phyloP scores from a whole-genome alignment of 2,797 vertebrate species.

The Novumbra hubbsi region DNA sequence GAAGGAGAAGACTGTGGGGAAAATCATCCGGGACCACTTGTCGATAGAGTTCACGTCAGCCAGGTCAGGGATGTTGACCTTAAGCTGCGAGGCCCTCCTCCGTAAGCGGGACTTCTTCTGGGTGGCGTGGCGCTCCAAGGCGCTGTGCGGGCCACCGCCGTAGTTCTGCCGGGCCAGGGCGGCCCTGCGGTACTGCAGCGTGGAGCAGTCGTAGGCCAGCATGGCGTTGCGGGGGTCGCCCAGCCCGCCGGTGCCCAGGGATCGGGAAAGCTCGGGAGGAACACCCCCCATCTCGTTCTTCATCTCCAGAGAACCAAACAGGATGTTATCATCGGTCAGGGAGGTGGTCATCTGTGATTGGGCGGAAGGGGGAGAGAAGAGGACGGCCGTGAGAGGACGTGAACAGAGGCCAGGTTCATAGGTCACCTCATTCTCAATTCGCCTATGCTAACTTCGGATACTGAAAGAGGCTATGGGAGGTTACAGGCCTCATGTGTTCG shows the following conservation, averaged over 20 bases:
- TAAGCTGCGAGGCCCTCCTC: slow-evolving; percentile 94
- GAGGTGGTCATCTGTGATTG: slow-evolving; percentile 85
- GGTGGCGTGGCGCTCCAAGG: slow-evolving; percentile 91
- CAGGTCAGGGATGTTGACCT: slow-evolving; percentile 98
- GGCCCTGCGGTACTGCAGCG: slow-evolving; percentile 92
- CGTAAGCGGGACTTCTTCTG: slow-evolving; percentile 97
- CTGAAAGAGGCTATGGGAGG: neutral
- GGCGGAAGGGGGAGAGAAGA: slow-evolving; percentile 50
- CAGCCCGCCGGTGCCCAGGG: slow-evolving; percentile 70
- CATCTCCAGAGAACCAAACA: slow-evolving; percentile 94
- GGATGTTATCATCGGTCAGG: slow-evolving; percentile 86
- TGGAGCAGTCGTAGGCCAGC: slow-evolving; percentile 93
- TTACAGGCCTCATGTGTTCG: neutral
- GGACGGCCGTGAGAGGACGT: slow-evolving; percentile 59
- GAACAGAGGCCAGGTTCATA: slow-evolving; percentile 41
- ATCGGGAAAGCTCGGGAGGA: slow-evolving; percentile 72
- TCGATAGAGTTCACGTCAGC: slow-evolving; percentile 99
- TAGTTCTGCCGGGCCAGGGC: slow-evolving; percentile 94
- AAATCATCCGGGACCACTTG: slow-evolving; percentile 98
- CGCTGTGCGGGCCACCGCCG: slow-evolving; percentile 77
- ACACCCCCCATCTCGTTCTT: slow-evolving; percentile 93
- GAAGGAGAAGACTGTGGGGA: slow-evolving; percentile 98
- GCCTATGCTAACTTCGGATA: slow-evolving; percentile 3
- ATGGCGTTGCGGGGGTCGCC: slow-evolving; percentile 94
- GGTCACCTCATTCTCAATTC: neutral